A percentile compares a stretch with the other conserved stretches of the same genome.
Conservation (phyloP, 2,888 invertebrate genomes). For the Melolontha melolontha region DNA sequence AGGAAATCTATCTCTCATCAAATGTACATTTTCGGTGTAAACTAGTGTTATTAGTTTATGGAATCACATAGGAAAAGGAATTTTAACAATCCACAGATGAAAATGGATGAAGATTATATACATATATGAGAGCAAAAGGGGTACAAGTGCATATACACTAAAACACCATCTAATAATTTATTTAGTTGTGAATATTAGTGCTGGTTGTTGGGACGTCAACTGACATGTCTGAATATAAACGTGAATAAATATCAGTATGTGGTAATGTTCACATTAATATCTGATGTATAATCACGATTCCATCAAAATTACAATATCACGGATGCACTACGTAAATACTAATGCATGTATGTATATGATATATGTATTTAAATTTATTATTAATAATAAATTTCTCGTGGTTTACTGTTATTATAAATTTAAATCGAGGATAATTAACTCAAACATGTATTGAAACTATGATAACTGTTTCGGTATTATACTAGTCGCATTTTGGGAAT, state of each 20-base stretch:
- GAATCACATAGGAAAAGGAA: no score
- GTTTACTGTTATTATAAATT: constrained; percentile 24
- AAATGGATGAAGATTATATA: no score
- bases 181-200: constrained; percentile 44
- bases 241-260: constrained; percentile 47
- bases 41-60: no score
- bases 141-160: constrained; percentile 45
- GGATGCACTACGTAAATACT: neutral
- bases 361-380: constrained; percentile 14
- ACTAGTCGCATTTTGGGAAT: no score
- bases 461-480: no score
- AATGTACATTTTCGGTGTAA: no score
- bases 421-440: constrained; percentile 5
- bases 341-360: neutral
- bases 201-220: constrained; percentile 12
- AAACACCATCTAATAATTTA: constrained; percentile 52
- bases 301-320: constrained; percentile 31
- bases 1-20: no score
- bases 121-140: no score
- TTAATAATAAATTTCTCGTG: constrained; percentile 24
- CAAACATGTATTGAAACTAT: no score
- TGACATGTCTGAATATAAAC: constrained; percentile 43
- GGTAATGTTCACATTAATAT: constrained; percentile 31
- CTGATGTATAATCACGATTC: constrained; percentile 25
- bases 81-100: no score